These are phyloP conservation scores for Stratiomys singularior DNA, from an alignment of 2,888 invertebrate genomes.

Conservation along the genomic window DNA sequence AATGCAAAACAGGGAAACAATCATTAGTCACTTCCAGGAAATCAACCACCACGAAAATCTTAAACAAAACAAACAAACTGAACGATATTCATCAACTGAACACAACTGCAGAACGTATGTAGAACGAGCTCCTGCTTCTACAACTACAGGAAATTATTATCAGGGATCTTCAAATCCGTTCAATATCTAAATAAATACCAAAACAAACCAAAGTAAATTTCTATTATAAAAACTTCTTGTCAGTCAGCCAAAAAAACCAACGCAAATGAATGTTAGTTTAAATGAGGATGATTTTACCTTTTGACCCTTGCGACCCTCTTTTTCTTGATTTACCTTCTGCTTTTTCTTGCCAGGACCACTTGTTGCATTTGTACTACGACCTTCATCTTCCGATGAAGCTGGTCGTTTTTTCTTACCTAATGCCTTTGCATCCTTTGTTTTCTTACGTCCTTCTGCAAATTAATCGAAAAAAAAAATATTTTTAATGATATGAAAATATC, in stretches of 20 bases:
- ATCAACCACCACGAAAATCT: too few relatives aligned
- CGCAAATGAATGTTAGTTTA: slow-evolving; percentile 48
- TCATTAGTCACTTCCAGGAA: too few relatives aligned
- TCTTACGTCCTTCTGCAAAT: slow-evolving; percentile 76
- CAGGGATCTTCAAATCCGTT: too few relatives aligned
- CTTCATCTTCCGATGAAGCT: slow-evolving; percentile 64
- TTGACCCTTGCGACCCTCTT: slow-evolving; percentile 66
- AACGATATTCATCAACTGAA: too few relatives aligned
- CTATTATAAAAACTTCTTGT: neutral
- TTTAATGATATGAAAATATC: too few relatives aligned
- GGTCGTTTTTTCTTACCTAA: slow-evolving; percentile 70
- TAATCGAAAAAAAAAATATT: slow-evolving; percentile 36
- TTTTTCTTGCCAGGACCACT: slow-evolving; percentile 65
- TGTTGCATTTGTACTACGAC: slow-evolving; percentile 57
- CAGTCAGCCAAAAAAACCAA: neutral
- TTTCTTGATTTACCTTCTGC: slow-evolving; percentile 68
- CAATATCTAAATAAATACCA: neutral
- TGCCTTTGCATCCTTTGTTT: slow-evolving; percentile 72
- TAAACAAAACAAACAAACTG: slow-evolving; percentile 14
- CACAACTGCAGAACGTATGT: too few relatives aligned
- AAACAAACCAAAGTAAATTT: neutral
- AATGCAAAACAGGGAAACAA: too few relatives aligned
- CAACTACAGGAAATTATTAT: neutral
- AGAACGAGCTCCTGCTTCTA: too few relatives aligned
- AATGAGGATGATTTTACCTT: slow-evolving; percentile 61